Percentiles rank a stretch among this genome's conserved stretches.
phyloP scores from a whole-genome alignment of 1,140 invertebrate genomes.

The Drosophila seguyi region DNA sequence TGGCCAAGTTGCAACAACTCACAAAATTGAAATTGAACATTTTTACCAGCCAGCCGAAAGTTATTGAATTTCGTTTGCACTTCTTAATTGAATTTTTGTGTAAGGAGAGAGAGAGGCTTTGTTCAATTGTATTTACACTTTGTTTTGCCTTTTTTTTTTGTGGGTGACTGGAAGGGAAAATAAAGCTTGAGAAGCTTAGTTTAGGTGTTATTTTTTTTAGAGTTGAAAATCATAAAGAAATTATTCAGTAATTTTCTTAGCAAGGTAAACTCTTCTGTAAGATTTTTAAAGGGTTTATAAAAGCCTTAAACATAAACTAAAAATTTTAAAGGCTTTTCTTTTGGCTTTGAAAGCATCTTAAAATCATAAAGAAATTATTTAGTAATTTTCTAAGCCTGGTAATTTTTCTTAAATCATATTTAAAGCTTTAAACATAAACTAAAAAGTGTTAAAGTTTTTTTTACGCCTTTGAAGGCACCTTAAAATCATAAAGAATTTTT shows the following conservation, averaged over 20 bases:
- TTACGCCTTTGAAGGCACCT: too few species aligned
- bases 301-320: too few species aligned
- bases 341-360: too few species aligned
- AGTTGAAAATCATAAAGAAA: background rate
- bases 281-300: background rate
- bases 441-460: too few species aligned
- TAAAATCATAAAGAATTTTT: too few species aligned
- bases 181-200: background rate
- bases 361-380: too few species aligned
- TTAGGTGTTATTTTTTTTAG: too few species aligned
- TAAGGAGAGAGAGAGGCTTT: background rate
- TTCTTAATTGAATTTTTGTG: constrained; percentile 31
- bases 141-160: constrained; percentile 6
- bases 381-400: too few species aligned
- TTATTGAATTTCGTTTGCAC: constrained; percentile 49
- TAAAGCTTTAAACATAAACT: too few species aligned
- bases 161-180: background rate
- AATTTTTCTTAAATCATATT: too few species aligned
- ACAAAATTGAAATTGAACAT: constrained; percentile 15
- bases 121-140: background rate
- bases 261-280: background rate
- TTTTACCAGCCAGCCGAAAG: constrained; percentile 8
- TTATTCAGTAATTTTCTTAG: background rate
- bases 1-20: constrained; percentile 37
- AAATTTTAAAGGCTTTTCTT: background rate